A percentile compares a stretch with the other conserved stretches of the same genome.
phyloP scores from a whole-genome alignment of 1,140 invertebrate species.

The Pararge aegeria region DNA sequence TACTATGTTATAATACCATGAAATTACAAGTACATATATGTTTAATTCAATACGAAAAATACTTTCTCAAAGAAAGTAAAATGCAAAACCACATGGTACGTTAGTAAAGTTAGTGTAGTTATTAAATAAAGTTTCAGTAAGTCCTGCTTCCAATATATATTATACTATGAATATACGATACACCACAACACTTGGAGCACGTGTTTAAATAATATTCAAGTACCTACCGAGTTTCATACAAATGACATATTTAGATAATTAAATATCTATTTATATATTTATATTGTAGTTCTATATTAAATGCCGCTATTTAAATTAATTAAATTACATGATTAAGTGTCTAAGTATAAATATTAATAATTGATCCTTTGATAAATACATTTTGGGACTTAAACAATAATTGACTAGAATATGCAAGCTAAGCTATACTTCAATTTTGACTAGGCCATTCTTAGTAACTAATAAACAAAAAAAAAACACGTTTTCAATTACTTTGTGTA shows the following conservation, averaged over 20 bases:
- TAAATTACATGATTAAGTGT: background rate
- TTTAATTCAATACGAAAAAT: too few relatives aligned
- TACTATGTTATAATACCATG: too few relatives aligned
- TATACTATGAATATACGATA: too few relatives aligned
- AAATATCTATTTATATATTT: background rate
- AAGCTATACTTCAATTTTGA: conserved; percentile 37
- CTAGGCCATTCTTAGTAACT: conserved; percentile 46
- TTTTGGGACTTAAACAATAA: conserved; percentile 31
- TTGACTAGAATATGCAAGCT: conserved; percentile 66
- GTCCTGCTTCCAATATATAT: too few relatives aligned
- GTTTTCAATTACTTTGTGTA: background rate
- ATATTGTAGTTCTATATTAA: conserved; percentile 3
- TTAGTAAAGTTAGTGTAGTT: too few relatives aligned
- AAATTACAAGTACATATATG: too few relatives aligned
- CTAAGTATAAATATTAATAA: conserved; percentile 19
- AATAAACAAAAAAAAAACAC: conserved; percentile 7
- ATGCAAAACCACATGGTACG: too few relatives aligned
- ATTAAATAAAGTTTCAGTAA: too few relatives aligned
- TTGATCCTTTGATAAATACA: conserved; percentile 27
- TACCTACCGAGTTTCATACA: too few relatives aligned
- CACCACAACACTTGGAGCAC: too few relatives aligned
- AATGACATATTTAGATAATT: background rate
- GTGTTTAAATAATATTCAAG: too few relatives aligned
- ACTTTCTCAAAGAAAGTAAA: too few relatives aligned
- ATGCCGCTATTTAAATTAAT: background rate